Evolutionary conservation across 1,140 invertebrate species (phyloP), one percentile per base, ranked within the genome.

Genomic region (Phenacoccus solenopsis): DNA sequence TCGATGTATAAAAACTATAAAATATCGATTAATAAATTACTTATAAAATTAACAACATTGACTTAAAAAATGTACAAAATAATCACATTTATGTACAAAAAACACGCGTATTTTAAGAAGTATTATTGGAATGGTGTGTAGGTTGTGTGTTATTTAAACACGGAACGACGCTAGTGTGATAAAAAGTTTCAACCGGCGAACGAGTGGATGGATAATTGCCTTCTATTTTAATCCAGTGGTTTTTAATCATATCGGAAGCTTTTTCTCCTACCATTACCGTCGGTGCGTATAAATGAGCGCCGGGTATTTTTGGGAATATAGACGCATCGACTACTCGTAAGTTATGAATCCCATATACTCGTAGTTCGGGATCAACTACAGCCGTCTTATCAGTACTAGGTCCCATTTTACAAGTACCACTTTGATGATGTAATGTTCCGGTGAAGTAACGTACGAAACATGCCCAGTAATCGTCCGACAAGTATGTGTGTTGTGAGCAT

Each of bases 231-330:
- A 49, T 32, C 85, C 85, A 86, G 67, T 80, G 77, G 69, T 81
- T 77, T 74, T 86, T 88, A 28, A 95, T 90, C 76, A 94, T 82
- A 77, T 93, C 88, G 0, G 90, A 86, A 0, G 83, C 89, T 76
- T 91, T 92, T 78, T 96, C 93, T 0, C 85, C 93, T 61, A 96
- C 88, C 92, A 96, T 94, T 57, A 85, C 84, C 1, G 88, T 84
- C 0, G 85, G 84, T 0, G 87, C 88, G 72, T 87, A 89, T 0
- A 87, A 85, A 75, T 93, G 90, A 0, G 86, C 88, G 3, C 81
- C 82, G 12, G 87, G 81, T n/a, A 89, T 81, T 1, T 78, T 78
- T 0, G 90, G 90, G 79, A 93, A 89, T 0, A 93, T 79, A 56
- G 89, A 90, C 35, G 84, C 85, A 77, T 94, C 90, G 0, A 84